Evolutionary conservation across 1,140 invertebrate genomes (phyloP), one percentile per base, ranked within the genome.

Genomic region (Euura lappo): DNA sequence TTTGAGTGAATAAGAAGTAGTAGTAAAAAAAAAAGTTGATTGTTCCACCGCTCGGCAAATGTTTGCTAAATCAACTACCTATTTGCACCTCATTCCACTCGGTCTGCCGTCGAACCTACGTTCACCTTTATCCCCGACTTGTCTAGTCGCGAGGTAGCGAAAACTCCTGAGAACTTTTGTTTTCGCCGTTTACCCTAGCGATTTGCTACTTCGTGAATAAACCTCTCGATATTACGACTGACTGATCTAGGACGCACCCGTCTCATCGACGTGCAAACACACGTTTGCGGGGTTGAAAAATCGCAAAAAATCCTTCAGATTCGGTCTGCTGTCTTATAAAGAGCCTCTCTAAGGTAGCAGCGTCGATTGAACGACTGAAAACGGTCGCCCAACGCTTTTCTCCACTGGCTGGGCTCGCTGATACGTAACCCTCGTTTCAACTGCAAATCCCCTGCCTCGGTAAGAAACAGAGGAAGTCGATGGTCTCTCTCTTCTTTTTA

Each of bases 21-120:
- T 28, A 28, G 28, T 28, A 28, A 28, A 28, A 28, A 28, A 60
- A 60, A 60, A 60, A 60, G 51, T 60, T 60, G 51, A 60, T 60
- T 60, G 51, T 60, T 60, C 51, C 8, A 60, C 8, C 51, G 13
- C 51, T 60, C 13, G 51, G 51, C 51, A 60, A 60, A 60, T 60
- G 51, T 60, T 60, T 60, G 51, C 51, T 60, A 60, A 60, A 60
- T 60, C 51, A 60, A 60, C 51, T 60, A 60, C 51, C 51, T 60
- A 60, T 60, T 60, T 60, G 51, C 51, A 60, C 8, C 51, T n/a
- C 51, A 60, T 11, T 60, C 51, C 51, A 6, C 51, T n/a, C 51
- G 51, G 13, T n/a, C 51, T 60, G 51, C 4, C 51, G 51, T 60
- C 51, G 10, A 60, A 60, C 51, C 51, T 60, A 60, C 51, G 13